Conservation (phyloP, 1,140 invertebrate genomes). For the Zaprionus capensis region DNA sequence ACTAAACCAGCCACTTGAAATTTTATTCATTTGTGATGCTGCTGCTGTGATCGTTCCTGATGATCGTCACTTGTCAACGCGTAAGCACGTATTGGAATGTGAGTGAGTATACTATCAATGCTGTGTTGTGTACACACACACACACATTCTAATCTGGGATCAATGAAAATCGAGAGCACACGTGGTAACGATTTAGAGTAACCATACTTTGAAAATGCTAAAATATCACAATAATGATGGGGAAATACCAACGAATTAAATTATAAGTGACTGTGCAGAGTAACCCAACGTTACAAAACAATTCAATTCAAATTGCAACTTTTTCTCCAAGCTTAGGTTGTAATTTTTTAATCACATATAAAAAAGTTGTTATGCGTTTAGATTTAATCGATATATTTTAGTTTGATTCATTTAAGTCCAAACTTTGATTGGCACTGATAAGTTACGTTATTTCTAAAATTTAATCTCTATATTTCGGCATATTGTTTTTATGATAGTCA, state of each 20-base stretch:
- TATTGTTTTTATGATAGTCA: too few species aligned
- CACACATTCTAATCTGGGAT: conserved; percentile 20
- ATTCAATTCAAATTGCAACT: too few species aligned
- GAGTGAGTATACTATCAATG: neutral
- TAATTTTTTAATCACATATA: too few species aligned
- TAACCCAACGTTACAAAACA: too few species aligned
- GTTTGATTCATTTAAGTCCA: too few species aligned
- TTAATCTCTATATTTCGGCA: too few species aligned
- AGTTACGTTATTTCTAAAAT: too few species aligned
- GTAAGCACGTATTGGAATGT: neutral
- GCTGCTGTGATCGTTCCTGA: neutral
- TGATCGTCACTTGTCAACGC: neutral
- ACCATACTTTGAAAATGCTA: conserved; percentile 25
- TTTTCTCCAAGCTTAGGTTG: too few species aligned
- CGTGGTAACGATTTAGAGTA: conserved; percentile 44
- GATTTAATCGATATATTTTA: too few species aligned
- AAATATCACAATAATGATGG: conserved; percentile 41
- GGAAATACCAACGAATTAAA: conserved; percentile 30
- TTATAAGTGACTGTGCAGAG: neutral
- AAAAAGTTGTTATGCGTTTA: too few species aligned
- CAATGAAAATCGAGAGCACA: conserved; percentile 32
- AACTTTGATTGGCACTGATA: too few species aligned
- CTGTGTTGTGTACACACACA: neutral
- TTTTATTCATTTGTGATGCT: conserved; percentile 83
- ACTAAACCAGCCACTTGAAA: conserved; percentile 95